A percentile compares a stretch with the other conserved stretches of the same genome.
Conservation (phyloP, 2,888 invertebrate genomes). For the Hedychridium roseum region DNA sequence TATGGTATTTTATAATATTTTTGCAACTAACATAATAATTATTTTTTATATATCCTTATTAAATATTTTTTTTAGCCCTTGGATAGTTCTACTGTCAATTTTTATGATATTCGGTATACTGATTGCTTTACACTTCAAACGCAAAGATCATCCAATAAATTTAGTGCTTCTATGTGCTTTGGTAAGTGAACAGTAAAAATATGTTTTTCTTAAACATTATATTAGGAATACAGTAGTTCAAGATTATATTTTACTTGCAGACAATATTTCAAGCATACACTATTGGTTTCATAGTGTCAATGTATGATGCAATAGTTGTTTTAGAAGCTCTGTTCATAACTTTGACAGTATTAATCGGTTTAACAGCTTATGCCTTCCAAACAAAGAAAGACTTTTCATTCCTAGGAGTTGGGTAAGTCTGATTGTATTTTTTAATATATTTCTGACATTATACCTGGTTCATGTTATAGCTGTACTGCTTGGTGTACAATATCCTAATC, state of each 20-base stretch:
- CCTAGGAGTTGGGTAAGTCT: conserved; percentile 76
- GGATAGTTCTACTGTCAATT: conserved; percentile 73
- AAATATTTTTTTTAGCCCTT: conserved; percentile 67
- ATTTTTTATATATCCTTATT: conserved; percentile 10
- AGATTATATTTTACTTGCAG: conserved; percentile 65
- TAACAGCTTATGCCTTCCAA: conserved; percentile 86
- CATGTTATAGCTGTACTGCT: too few species aligned
- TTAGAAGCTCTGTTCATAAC: conserved; percentile 83
- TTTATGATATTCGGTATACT: conserved; percentile 73
- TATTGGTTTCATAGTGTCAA: conserved; percentile 80
- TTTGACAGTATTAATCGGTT: conserved; percentile 74
- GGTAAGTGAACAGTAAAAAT: conserved; percentile 69
- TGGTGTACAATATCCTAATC: too few species aligned
- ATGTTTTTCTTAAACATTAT: not conserved
- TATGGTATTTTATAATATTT: conserved; percentile 57
- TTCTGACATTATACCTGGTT: too few species aligned
- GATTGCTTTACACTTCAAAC: conserved; percentile 76
- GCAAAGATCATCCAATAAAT: conserved; percentile 81
- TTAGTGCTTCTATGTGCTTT: conserved; percentile 80
- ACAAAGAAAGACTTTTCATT: conserved; percentile 85
- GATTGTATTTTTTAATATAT: not conserved
- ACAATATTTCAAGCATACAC: conserved; percentile 82
- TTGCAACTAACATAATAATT: not conserved
- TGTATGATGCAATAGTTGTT: conserved; percentile 79
- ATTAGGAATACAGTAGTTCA: not conserved